Conservation (phyloP, 30 jellyfish, hydroid and myxozoan genomes). For the Pseudorhiza aurosa region DNA sequence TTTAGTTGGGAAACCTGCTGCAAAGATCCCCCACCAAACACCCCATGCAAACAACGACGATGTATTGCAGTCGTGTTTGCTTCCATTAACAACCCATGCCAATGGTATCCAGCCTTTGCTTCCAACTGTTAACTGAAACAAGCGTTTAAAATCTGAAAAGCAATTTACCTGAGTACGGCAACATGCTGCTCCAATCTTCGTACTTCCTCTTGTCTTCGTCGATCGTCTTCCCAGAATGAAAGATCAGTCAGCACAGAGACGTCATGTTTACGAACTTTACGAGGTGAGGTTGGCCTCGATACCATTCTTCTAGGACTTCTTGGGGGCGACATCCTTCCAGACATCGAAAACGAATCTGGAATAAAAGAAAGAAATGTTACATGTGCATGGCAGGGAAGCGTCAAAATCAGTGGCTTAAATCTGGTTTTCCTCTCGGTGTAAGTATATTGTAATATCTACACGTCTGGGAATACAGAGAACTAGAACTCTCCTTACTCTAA, state of each 20-base stretch:
- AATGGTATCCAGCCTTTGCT: no score
- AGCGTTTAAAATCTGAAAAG: neutral
- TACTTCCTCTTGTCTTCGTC: constrained; percentile 24
- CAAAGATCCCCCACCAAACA: no score
- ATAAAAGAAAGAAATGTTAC: neutral
- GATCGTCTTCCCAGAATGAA: constrained; percentile 21
- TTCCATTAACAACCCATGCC: no score
- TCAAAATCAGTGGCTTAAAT: no score
- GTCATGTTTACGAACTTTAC: constrained; percentile 49
- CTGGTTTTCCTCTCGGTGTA: no score
- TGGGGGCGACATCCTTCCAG: constrained; percentile 48
- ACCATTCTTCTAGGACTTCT: constrained; percentile 52
- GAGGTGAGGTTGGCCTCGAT: constrained; percentile 71
- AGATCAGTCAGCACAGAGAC: constrained; percentile 39
- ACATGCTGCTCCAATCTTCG: constrained; percentile 46
- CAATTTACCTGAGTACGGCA: constrained; percentile 35
- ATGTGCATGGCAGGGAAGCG: no score
- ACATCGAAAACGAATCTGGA: constrained; percentile 13
- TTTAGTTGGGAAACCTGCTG: no score
- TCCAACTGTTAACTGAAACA: neutral
- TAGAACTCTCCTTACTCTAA: no score
- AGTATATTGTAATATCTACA: no score
- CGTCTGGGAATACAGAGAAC: no score
- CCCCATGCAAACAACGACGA: no score
- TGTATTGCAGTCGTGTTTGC: no score